Conservation (phyloP, 2,888 invertebrate genomes). For the Sabellastarte sp. region DNA sequence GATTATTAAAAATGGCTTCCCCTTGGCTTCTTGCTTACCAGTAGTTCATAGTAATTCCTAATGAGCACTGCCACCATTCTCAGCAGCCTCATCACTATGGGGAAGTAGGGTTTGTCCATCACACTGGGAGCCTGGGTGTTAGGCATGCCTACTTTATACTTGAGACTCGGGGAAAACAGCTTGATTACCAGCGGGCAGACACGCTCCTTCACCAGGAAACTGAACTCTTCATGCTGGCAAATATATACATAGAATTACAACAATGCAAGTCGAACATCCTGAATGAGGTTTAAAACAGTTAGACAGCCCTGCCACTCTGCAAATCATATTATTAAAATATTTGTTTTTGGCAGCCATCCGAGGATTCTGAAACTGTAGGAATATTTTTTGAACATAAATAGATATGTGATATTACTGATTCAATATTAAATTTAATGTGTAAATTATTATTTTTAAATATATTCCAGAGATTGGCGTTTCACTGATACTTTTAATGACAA, state of each 20-base stretch:
- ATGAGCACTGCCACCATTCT: conserved; percentile 89
- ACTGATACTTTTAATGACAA: no score
- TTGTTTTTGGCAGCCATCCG: no score
- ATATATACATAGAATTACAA: neutral
- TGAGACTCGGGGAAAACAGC: conserved; percentile 97
- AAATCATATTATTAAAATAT: neutral
- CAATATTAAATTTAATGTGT: no score
- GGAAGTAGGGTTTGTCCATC: conserved; percentile 88
- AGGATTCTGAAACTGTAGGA: no score
- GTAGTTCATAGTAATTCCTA: conserved; percentile 84
- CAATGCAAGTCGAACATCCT: no score
- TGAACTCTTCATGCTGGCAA: conserved; percentile 84
- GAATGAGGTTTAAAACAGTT: neutral
- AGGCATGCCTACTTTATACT: conserved; percentile 67
- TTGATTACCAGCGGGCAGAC: conserved; percentile 98
- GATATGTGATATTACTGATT: no score
- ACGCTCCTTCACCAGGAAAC: conserved; percentile 89
- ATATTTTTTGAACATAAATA: no score
- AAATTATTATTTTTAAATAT: no score
- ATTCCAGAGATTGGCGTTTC: no score
- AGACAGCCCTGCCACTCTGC: neutral
- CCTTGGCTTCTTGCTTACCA: no score
- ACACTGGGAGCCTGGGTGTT: conserved; percentile 23
- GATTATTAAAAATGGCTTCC: no score
- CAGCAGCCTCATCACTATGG: conserved; percentile 91